A percentile compares a stretch with the other conserved stretches of the same genome.
phyloP scores from a whole-genome alignment of 2,113 vertebrate genomes.

The Numenius arquata region DNA sequence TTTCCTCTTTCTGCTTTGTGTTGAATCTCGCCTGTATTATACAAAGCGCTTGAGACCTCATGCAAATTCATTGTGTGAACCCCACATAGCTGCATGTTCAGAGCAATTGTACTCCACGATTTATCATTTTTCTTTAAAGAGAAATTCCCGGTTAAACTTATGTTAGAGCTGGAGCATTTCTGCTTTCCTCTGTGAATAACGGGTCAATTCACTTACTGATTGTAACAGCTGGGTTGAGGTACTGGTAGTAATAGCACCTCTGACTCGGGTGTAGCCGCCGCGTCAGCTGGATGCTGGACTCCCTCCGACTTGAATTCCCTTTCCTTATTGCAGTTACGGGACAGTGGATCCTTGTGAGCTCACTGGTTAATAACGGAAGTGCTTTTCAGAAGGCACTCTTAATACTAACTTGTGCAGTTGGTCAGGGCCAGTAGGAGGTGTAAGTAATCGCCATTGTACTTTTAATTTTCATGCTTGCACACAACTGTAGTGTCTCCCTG shows the following conservation, averaged over 20 bases:
- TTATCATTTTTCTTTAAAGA: not conserved
- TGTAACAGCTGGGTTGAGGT: not conserved
- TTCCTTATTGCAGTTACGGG: not conserved
- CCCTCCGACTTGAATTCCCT: not conserved
- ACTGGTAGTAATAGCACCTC: not conserved
- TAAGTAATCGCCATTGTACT: not conserved
- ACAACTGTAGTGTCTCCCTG: not conserved
- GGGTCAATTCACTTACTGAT: not conserved
- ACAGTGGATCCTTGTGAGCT: not conserved
- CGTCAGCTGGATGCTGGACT: not conserved
- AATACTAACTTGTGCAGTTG: not conserved
- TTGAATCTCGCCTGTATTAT: not conserved
- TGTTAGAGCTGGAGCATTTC: not conserved
- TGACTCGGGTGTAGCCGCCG: accelerated
- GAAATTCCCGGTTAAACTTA: not conserved
- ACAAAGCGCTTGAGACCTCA: not conserved
- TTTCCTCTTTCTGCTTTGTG: not conserved
- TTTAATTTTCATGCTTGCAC: not conserved
- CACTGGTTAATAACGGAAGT: not conserved
- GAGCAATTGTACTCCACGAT: not conserved
- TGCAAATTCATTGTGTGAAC: not conserved
- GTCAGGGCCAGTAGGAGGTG: not conserved
- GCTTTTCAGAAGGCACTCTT: not conserved
- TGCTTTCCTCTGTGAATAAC: not conserved
- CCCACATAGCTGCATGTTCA: not conserved